Percentiles rank a stretch among this genome's conserved stretches.
phyloP scores from a whole-genome alignment of 2,888 invertebrate genomes.

The Euplagia quadripunctaria region DNA sequence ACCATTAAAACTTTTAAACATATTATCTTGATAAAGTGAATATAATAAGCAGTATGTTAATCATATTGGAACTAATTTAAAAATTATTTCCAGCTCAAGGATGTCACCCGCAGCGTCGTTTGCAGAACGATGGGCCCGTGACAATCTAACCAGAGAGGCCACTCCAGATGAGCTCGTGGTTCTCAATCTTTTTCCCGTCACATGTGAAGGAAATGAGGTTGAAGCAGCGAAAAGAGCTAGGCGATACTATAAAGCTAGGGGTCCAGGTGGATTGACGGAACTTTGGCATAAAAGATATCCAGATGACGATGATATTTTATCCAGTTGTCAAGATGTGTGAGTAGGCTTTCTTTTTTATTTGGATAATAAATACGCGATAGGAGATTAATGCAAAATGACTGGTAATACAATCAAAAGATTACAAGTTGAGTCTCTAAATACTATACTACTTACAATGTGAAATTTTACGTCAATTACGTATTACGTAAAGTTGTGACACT shows the following conservation, averaged over 20 bases:
- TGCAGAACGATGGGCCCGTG: slow-evolving; percentile 82
- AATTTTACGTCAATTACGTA: no score
- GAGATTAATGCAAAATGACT: no score
- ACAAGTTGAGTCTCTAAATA: no score
- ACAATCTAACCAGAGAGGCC: slow-evolving; percentile 74
- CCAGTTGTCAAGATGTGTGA: slow-evolving; percentile 83
- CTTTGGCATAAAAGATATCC: slow-evolving; percentile 80
- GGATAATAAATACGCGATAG: neutral
- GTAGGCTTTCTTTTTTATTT: slow-evolving; percentile 42
- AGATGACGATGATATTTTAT: slow-evolving; percentile 81
- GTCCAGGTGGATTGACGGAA: slow-evolving; percentile 75
- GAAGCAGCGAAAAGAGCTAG: slow-evolving; percentile 78
- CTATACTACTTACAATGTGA: no score
- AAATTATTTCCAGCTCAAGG: slow-evolving; percentile 59
- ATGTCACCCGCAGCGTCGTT: slow-evolving; percentile 86
- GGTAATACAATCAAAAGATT: no score
- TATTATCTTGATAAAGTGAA: no score
- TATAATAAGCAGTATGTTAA: neutral
- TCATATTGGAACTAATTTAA: neutral
- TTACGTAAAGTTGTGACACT: no score
- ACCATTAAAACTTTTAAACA: no score
- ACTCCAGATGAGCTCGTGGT: slow-evolving; percentile 70
- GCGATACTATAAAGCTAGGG: slow-evolving; percentile 76
- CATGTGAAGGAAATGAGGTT: slow-evolving; percentile 73
- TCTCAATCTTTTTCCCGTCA: slow-evolving; percentile 70